Evolutionary conservation across 2,888 invertebrate genomes (phyloP).

Genomic region (Dicycla oo): DNA sequence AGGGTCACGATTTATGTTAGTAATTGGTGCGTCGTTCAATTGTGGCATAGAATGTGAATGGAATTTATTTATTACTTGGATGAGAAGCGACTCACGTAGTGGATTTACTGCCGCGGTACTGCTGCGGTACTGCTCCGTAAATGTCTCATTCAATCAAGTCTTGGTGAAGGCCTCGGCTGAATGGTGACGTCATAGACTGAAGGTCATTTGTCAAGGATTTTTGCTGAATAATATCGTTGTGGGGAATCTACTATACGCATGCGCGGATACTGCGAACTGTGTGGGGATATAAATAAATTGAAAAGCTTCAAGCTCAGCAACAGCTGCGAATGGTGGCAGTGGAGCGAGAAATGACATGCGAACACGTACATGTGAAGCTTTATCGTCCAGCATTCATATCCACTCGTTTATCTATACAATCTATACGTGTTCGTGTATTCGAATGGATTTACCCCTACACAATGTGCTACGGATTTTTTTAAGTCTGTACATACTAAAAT

Average conservation of each 20-base stretch:
- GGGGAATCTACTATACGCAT: constrained; percentile 56
- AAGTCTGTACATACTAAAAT: not conserved
- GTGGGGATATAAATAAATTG: constrained; percentile 59
- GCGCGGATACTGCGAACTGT: constrained; percentile 46
- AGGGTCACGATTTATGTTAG: constrained; percentile 66
- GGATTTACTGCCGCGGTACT: constrained; percentile 34
- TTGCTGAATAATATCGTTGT: constrained; percentile 59
- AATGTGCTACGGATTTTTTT: not conserved
- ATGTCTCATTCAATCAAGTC: constrained; percentile 52
- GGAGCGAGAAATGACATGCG: constrained; percentile 62
- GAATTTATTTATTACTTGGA: constrained; percentile 64
- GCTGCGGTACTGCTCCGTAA: constrained; percentile 24
- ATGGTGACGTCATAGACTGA: constrained; percentile 51
- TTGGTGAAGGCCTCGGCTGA: constrained; percentile 6
- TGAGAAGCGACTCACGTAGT: constrained; percentile 48
- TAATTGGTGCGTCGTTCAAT: constrained; percentile 68
- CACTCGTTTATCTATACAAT: constrained; percentile 5
- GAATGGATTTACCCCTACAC: constrained; percentile 12
- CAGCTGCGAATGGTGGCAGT: constrained; percentile 54
- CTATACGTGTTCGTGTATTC: not conserved
- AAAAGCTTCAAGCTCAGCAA: constrained; percentile 52
- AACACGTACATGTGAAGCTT: constrained; percentile 40
- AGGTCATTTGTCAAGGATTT: constrained; percentile 60
- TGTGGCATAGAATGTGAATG: constrained; percentile 59
- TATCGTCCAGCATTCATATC: constrained; percentile 44